Conservation (phyloP, 2,113 vertebrate species). For the Ciconia stormi region DNA sequence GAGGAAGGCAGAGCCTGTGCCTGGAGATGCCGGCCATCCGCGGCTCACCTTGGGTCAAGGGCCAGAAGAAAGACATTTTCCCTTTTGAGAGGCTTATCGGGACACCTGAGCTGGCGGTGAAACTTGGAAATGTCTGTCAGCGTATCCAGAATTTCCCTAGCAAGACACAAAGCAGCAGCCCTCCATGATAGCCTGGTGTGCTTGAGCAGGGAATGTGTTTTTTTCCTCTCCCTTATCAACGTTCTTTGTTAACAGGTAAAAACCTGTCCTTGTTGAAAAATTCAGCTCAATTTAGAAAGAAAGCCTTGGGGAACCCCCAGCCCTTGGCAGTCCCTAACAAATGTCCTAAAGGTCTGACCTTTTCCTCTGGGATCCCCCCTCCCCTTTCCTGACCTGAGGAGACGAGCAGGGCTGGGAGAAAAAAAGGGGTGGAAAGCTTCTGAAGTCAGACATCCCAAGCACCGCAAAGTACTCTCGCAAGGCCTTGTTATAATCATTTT, state of each 20-base stretch:
- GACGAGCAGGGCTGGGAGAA: background rate
- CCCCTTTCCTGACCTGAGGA: background rate
- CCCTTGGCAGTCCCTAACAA: background rate
- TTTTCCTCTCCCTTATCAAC: background rate
- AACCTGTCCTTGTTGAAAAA: background rate
- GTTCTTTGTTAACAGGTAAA: background rate
- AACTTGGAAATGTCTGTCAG: background rate
- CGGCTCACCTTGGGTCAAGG: background rate
- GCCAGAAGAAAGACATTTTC: background rate
- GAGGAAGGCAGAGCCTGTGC: background rate
- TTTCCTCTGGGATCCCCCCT: background rate
- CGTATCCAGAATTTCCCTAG: background rate
- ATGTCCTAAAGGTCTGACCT: background rate
- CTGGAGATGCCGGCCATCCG: background rate
- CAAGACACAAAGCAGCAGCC: background rate
- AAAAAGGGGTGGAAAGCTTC: constrained; percentile 9
- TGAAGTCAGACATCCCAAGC: constrained; percentile 43
- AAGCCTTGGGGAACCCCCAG: background rate
- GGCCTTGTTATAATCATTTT: constrained; percentile 42
- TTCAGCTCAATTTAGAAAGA: background rate
- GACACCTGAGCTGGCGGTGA: background rate
- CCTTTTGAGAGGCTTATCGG: background rate
- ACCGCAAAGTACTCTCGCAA: background rate
- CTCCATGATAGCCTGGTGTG: background rate
- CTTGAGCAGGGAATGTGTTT: background rate